Percentiles rank a stretch among this genome's conserved stretches.
Evolutionary conservation across 2,888 invertebrate species (phyloP).

Genomic region (Chironomus riparius): DNA sequence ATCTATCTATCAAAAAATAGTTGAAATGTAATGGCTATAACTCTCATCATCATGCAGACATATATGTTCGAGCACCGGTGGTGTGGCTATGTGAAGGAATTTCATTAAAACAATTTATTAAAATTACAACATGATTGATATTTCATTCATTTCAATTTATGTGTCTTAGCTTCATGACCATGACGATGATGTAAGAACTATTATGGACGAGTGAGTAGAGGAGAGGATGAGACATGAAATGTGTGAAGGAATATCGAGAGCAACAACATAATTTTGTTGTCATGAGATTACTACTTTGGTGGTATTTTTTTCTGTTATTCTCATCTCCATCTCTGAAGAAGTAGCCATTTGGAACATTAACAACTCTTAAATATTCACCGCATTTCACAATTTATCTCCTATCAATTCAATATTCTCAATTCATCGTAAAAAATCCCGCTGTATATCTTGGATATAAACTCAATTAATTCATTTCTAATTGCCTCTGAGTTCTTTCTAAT

Average conservation of each 20-base stretch:
- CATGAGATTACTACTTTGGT: too few species aligned
- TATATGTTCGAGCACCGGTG: neutral
- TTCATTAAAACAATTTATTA: conserved; percentile 26
- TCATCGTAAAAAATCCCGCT: neutral
- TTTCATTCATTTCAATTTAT: neutral
- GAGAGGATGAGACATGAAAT: too few species aligned
- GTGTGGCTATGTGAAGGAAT: neutral
- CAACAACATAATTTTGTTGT: neutral
- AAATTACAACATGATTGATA: conserved; percentile 24
- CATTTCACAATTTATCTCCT: too few species aligned
- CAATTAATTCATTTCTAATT: conserved; percentile 25
- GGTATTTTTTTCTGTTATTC: neutral
- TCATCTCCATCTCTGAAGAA: neutral
- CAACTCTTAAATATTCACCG: too few species aligned
- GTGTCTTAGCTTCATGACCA: too few species aligned
- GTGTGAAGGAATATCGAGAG: neutral
- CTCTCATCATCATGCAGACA: neutral
- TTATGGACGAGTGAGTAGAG: too few species aligned
- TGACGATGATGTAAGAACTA: too few species aligned
- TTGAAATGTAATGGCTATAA: neutral
- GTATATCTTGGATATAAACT: conserved; percentile 13
- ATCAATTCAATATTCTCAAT: neutral
- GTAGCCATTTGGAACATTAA: neutral
- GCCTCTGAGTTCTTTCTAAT: conserved; percentile 9
- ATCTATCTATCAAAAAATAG: conserved; percentile 4